Conservation (phyloP, 2,113 vertebrate genomes). For the Grammomys surdaster region DNA sequence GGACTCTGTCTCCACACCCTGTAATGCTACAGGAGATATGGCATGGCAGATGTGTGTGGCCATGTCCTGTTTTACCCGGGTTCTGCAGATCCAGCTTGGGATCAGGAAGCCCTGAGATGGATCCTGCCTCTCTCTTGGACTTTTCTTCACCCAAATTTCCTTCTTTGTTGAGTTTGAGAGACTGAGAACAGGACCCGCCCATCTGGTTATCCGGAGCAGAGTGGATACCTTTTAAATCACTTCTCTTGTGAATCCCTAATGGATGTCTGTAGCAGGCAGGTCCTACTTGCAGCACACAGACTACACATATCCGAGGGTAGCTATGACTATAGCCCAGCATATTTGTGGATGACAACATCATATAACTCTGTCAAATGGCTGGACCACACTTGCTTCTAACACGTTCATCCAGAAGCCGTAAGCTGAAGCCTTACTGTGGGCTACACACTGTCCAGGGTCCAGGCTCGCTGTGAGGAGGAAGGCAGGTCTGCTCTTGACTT, state of each 20-base stretch:
- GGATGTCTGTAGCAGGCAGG: not conserved
- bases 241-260: accelerated
- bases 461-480: not conserved
- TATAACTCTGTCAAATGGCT: not conserved
- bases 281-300: not conserved
- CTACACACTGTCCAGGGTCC: not conserved
- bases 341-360: not conserved
- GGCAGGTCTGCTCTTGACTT: not conserved
- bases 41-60: no score
- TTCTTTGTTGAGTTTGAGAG: not conserved
- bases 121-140: not conserved
- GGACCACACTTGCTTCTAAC: not conserved
- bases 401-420: accelerated
- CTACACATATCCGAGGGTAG: not conserved
- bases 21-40: not conserved
- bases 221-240: not conserved
- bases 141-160: not conserved
- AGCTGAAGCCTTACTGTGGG: not conserved
- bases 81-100: not conserved
- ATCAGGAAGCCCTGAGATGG: not conserved
- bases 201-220: not conserved
- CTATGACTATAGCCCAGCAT: not conserved
- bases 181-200: not conserved
- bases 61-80: not conserved
- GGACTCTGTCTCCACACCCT: not conserved